Conservation (phyloP, 2,888 invertebrate genomes). For the Apotomis capreana region DNA sequence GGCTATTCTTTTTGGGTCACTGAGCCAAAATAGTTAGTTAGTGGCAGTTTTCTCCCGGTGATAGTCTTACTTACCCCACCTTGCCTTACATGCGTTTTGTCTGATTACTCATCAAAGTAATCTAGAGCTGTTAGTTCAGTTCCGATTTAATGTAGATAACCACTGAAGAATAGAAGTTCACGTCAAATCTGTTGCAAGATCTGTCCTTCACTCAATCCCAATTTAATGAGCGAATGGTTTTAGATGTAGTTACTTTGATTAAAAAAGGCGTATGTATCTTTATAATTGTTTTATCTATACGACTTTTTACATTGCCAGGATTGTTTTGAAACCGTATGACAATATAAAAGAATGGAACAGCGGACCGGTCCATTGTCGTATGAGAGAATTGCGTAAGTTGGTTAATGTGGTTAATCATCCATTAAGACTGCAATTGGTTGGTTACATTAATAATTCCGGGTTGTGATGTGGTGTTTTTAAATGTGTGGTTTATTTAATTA, state of each 20-base stretch:
- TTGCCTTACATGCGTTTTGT: too few species aligned
- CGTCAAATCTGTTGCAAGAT: slow-evolving; percentile 16
- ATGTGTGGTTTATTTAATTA: neutral
- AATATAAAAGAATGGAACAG: slow-evolving; percentile 40
- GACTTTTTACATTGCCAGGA: neutral
- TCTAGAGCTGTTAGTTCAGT: neutral
- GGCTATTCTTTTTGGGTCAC: too few species aligned
- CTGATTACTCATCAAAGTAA: too few species aligned
- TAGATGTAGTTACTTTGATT: neutral
- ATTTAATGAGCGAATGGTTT: slow-evolving; percentile 12
- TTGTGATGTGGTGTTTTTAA: neutral
- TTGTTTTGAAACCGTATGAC: slow-evolving; percentile 19
- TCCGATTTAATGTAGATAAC: neutral
- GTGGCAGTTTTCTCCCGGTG: too few species aligned
- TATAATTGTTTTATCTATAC: neutral
- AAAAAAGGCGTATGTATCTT: neutral
- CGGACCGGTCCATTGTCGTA: slow-evolving; percentile 39
- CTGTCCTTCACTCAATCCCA: slow-evolving; percentile 13
- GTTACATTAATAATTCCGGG: slow-evolving; percentile 16
- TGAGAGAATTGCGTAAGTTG: slow-evolving; percentile 27
- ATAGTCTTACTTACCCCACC: too few species aligned
- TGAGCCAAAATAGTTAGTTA: too few species aligned
- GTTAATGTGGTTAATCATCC: slow-evolving; percentile 20
- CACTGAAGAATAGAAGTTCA: slow-evolving; percentile 8
- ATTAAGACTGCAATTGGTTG: slow-evolving; percentile 20